Evolutionary conservation across 2,888 invertebrate genomes (phyloP), one percentile per base, ranked within the genome.

Genomic region (Stenichneumon culpator): DNA sequence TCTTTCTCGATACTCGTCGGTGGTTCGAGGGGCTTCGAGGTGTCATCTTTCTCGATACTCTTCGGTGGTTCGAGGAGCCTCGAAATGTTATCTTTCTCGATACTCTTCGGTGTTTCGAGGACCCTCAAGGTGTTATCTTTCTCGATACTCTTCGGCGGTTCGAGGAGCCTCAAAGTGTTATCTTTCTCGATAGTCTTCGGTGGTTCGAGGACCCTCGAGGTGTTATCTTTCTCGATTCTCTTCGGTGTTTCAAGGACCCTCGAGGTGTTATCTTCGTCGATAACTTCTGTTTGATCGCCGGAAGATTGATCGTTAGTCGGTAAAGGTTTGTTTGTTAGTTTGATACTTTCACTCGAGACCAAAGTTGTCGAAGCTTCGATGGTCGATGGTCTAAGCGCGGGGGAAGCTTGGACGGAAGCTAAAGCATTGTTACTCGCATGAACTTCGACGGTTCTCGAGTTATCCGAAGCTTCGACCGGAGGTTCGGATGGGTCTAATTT

Each of bases 271-370:
- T 16, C n/a, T 60, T 14, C 50, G 36, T 39, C 72, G 7, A 28
- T 22, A 1, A 25, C 52, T 14, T 72, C 14, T 19, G 14, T 4
- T 2, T 5, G 44, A 3, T 28, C 39, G 11, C 54, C 47, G 14
- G 44, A 68, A 11, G 52, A 9, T 77, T 39, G 60, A 39, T 68
- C 44, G 54, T 81, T 81, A 81, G 81, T 60, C 28, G 57, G 60
- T 32, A 72, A 80, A 72, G n/a, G 19, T n/a, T 67, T 57, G 60
- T 75, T 77, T 74, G 80, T 65, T 28, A 68, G 68, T 32, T 50
- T 77, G 67, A 50, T 39, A 84, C 67, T 67, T 28, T 84, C 80
- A 77, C 47, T 72, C 77, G 70, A 11, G 54, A 47, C 47, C 5
- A 50, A 19, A 47, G 1, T 44, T 14, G 70, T 25, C 57, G 50